A percentile compares a stretch with the other conserved stretches of the same genome.
Evolutionary conservation across 2,113 vertebrate genomes (phyloP).

Genomic region (Lepus timidus): DNA sequence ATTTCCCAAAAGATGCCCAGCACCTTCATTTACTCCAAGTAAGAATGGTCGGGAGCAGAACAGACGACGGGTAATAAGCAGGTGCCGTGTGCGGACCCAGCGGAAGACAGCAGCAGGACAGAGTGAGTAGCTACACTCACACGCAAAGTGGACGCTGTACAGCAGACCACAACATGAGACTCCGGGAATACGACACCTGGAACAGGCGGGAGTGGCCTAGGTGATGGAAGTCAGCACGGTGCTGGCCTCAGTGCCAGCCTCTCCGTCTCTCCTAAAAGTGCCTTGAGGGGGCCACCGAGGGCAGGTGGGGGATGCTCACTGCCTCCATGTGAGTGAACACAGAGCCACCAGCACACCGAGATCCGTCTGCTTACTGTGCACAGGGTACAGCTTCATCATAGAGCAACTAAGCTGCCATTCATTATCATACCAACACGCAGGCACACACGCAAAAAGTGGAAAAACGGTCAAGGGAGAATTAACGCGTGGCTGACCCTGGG

Average conservation of each 20-base stretch:
- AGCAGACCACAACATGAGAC: rapidly evolving
- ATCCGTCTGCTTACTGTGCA: too few relatives aligned
- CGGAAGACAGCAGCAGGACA: rapidly evolving
- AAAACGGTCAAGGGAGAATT: too few relatives aligned
- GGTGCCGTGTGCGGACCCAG: neutral
- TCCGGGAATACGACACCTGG: neutral
- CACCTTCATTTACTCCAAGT: too few relatives aligned
- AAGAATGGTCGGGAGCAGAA: neutral
- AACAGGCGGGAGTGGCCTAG: rapidly evolving
- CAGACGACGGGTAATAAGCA: neutral
- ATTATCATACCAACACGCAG: too few relatives aligned
- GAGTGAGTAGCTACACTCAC: neutral
- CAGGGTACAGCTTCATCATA: too few relatives aligned
- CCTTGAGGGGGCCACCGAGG: neutral
- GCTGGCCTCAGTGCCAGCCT: rapidly evolving
- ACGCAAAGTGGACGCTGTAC: neutral
- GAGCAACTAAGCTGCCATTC: too few relatives aligned
- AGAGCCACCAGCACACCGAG: too few relatives aligned
- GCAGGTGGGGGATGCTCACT: rapidly evolving
- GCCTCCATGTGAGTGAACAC: too few relatives aligned
- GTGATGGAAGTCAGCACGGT: neutral
- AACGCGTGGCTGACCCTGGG: too few relatives aligned
- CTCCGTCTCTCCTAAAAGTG: neutral
- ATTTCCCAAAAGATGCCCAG: neutral
- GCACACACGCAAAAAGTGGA: too few relatives aligned